A percentile compares a stretch with the other conserved stretches of the same genome.
These are phyloP conservation scores for Siphamia tubifer DNA, from an alignment of 2,113 vertebrate species.

Conservation along the genomic window DNA sequence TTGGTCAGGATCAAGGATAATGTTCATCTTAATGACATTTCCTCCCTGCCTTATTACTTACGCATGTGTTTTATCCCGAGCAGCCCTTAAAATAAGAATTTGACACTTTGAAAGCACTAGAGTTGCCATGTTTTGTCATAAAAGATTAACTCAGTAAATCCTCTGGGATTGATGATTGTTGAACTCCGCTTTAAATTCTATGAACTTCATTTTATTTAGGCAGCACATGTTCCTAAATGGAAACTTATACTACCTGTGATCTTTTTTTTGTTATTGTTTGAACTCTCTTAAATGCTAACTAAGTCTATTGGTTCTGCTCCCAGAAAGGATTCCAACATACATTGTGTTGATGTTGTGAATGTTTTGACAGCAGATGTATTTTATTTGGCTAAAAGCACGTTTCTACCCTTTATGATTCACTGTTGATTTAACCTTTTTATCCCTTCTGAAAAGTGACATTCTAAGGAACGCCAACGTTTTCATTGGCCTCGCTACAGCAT, in stretches of 20 bases:
- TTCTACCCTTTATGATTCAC: background rate
- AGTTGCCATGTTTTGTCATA: background rate
- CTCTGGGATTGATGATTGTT: no score
- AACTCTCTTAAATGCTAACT: no score
- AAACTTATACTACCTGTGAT: background rate
- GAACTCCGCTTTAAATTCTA: no score
- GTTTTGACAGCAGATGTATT: background rate
- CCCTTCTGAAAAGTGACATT: constrained; percentile 1
- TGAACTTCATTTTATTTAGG: background rate
- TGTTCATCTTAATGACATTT: constrained; percentile 33
- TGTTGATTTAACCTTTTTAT: constrained; percentile 13
- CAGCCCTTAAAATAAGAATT: background rate
- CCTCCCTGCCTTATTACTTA: background rate
- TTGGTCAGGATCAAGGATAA: constrained; percentile 24
- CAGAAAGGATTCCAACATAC: background rate
- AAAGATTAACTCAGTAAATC: no score
- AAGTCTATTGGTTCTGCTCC: background rate
- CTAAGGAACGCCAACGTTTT: background rate
- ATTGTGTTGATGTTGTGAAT: background rate
- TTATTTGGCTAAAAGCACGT: background rate
- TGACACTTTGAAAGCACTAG: no score
- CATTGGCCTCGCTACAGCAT: background rate
- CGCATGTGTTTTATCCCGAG: background rate
- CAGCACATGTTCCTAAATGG: background rate
- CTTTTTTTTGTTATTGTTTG: no score